Conservation (phyloP, 2,113 vertebrate genomes). For the Diphyllodes magnificus region DNA sequence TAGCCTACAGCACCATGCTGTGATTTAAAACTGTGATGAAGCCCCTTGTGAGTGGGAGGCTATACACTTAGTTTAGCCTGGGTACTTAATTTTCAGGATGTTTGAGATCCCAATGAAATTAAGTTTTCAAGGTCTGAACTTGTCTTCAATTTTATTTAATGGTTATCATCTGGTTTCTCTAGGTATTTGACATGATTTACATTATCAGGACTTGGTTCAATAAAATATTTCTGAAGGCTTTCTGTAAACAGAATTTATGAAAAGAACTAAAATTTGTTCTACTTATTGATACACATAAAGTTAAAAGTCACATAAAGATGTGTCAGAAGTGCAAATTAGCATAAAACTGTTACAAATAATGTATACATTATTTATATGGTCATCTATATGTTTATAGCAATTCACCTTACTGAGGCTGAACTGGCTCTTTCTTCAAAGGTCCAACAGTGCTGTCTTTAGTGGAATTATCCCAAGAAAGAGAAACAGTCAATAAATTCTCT, state of each 20-base stretch:
- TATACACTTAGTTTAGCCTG: background rate
- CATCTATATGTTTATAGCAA: background rate
- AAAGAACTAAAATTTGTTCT: background rate
- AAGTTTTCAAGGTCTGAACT: conserved; percentile 31
- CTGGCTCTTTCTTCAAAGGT: background rate
- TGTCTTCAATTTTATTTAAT: conserved; percentile 50
- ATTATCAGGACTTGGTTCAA: background rate
- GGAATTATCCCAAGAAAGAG: background rate
- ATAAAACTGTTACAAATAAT: background rate
- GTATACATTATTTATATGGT: background rate
- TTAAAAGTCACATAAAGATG: background rate
- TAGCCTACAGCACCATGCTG: conserved; percentile 21
- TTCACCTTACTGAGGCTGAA: background rate
- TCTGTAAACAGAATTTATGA: background rate
- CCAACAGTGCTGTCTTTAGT: background rate
- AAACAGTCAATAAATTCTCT: background rate
- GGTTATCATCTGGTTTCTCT: conserved; percentile 40
- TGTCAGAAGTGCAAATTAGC: background rate
- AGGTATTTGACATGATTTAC: conserved; percentile 26
- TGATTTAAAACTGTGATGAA: conserved; percentile 54
- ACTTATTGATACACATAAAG: background rate
- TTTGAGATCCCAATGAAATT: conserved; percentile 45
- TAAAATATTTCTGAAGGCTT: background rate
- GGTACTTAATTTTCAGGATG: conserved; percentile 51
- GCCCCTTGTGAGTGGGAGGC: conserved; percentile 22